Conservation (phyloP, 1,140 invertebrate genomes). For the Patella vulgata region DNA sequence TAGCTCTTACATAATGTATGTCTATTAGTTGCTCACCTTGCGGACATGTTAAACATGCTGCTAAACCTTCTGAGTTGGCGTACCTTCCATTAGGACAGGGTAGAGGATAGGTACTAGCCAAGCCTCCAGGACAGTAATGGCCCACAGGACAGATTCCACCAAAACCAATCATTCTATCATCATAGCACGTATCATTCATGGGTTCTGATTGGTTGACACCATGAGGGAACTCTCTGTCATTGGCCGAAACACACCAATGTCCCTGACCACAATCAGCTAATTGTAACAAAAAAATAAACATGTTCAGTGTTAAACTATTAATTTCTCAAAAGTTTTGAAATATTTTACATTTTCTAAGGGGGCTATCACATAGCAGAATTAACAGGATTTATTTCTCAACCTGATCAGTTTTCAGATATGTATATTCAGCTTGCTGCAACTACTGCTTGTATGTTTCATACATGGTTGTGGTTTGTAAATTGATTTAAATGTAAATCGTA, state of each 20-base stretch:
- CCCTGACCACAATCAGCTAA: slow-evolving; percentile 55
- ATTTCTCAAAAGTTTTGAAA: too few species aligned
- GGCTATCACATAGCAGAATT: too few species aligned
- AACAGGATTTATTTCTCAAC: too few species aligned
- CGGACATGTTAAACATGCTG: slow-evolving; percentile 51
- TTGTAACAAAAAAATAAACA: background rate
- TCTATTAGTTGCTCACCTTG: slow-evolving; percentile 38
- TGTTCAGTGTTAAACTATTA: background rate
- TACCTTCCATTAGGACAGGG: slow-evolving; percentile 60
- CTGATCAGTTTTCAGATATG: too few species aligned
- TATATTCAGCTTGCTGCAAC: too few species aligned
- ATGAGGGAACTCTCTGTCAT: slow-evolving; percentile 54
- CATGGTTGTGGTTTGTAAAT: too few species aligned
- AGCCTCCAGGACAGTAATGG: slow-evolving; percentile 53
- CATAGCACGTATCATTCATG: slow-evolving; percentile 52
- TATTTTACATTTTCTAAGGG: too few species aligned
- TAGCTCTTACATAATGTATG: too few species aligned
- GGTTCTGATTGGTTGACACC: slow-evolving; percentile 42
- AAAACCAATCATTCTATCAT: slow-evolving; percentile 50
- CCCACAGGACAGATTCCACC: slow-evolving; percentile 57
- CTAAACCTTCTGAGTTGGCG: slow-evolving; percentile 50
- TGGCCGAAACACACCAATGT: slow-evolving; percentile 58
- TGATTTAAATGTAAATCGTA: too few species aligned
- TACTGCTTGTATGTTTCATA: too few species aligned
- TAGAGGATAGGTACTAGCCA: slow-evolving; percentile 43